phyloP scores from a whole-genome alignment of 2,113 vertebrate genomes.

The Dicrurus megarhynchus region DNA sequence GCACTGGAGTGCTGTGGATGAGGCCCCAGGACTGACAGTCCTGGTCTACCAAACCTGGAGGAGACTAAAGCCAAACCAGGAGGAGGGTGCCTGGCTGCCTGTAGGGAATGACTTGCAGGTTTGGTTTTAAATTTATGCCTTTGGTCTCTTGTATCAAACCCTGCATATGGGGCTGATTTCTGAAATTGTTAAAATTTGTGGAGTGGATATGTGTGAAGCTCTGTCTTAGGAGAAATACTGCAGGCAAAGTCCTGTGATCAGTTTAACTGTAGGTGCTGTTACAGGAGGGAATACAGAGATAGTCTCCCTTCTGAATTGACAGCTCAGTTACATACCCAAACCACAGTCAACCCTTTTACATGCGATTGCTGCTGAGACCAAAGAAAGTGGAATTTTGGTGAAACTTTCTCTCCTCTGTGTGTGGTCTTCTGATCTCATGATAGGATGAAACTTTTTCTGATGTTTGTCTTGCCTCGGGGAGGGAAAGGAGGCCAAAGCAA shows the following conservation, averaged over 20 bases:
- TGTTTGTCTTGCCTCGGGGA: background rate
- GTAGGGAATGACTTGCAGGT: rapidly evolving
- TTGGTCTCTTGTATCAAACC: background rate
- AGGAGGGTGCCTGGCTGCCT: background rate
- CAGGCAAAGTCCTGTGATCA: background rate
- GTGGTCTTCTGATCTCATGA: background rate
- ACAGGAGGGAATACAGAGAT: background rate
- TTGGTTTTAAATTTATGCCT: background rate
- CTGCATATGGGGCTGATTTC: background rate
- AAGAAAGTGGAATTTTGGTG: background rate
- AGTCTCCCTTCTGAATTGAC: background rate
- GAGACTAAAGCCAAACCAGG: background rate
- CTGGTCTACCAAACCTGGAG: background rate
- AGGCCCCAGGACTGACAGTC: background rate
- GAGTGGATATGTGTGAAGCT: background rate
- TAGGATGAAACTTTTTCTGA: background rate
- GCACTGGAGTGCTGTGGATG: background rate
- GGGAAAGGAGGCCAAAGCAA: background rate
- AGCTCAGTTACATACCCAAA: background rate
- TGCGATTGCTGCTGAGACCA: background rate
- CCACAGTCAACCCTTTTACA: background rate
- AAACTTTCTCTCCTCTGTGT: background rate
- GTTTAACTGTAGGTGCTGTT: background rate
- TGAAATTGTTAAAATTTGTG: background rate
- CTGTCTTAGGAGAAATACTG: background rate